Evolutionary conservation across 37 sponge, comb jelly and placozoan genomes (phyloP).

Genomic region (Spongilla lacustris): DNA sequence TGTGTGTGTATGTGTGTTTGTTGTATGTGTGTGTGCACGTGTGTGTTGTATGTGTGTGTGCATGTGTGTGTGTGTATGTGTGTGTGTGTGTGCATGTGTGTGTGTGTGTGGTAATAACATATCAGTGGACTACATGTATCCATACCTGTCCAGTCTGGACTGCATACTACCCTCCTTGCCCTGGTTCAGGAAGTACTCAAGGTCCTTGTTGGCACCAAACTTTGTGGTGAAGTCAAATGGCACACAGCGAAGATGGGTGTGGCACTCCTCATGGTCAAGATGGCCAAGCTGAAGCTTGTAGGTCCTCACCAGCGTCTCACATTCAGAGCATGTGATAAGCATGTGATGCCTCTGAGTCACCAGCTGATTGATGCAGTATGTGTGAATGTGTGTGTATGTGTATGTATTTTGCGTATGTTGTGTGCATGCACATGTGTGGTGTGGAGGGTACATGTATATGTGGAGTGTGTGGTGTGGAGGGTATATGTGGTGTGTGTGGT

Average conservation of each 20-base stretch:
- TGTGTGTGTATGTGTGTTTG: too few relatives aligned
- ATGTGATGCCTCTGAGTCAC: constrained; percentile 46
- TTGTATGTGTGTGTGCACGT: background rate
- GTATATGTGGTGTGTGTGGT: too few relatives aligned
- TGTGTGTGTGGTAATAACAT: background rate
- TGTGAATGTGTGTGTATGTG: too few relatives aligned
- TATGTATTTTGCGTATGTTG: too few relatives aligned
- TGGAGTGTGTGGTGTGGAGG: too few relatives aligned
- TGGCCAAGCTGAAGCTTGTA: constrained; percentile 47
- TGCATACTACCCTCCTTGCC: constrained; percentile 14
- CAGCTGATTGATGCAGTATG: background rate
- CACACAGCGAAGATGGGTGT: constrained; percentile 60
- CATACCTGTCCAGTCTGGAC: constrained; percentile 42
- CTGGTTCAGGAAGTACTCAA: constrained; percentile 37
- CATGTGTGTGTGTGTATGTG: background rate
- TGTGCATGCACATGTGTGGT: too few relatives aligned
- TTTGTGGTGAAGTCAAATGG: constrained; percentile 50
- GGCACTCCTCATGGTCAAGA: constrained; percentile 53
- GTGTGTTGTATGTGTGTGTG: background rate
- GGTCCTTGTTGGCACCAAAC: constrained; percentile 26
- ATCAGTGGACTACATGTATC: too few relatives aligned
- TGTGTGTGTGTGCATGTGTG: background rate
- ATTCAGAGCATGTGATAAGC: constrained; percentile 35
- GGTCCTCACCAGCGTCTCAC: constrained; percentile 17
- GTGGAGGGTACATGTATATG: too few relatives aligned